Conservation (phyloP, 2,888 invertebrate species). For the Andrena bucephala region DNA sequence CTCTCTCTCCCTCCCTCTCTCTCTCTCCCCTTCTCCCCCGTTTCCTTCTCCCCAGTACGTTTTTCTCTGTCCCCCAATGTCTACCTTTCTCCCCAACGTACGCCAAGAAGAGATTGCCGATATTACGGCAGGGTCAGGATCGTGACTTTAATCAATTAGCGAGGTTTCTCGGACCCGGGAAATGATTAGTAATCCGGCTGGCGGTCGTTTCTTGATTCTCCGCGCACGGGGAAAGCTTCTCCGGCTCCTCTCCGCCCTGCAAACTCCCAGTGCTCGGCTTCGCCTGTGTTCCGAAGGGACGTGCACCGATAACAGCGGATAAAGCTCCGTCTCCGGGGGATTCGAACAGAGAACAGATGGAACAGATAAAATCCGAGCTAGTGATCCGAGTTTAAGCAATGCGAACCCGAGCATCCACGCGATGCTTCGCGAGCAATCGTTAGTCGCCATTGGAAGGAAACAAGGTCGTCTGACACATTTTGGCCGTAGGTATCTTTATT, state of each 20-base stretch:
- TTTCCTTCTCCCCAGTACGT: constrained; percentile 11
- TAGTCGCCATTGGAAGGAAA: background rate
- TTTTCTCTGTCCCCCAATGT: constrained; percentile 34
- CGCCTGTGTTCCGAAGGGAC: constrained; percentile 6
- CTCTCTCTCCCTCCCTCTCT: constrained; percentile 10
- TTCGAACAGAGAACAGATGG: background rate
- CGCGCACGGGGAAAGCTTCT: constrained; percentile 35
- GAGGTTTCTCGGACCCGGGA: constrained; percentile 83
- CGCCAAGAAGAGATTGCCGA: constrained; percentile 79
- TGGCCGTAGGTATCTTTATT: no score
- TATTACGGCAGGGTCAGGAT: constrained; percentile 82
- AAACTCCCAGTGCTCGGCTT: constrained; percentile 15
- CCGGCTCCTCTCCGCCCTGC: constrained; percentile 31
- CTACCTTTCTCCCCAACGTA: constrained; percentile 60
- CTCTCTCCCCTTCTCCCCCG: background rate
- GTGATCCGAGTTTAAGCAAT: background rate
- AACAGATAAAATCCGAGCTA: background rate
- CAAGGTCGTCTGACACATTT: no score
- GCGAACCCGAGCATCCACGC: background rate
- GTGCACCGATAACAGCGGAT: constrained; percentile 37
- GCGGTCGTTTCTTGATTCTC: constrained; percentile 64
- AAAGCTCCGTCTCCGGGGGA: constrained; percentile 42
- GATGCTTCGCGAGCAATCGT: background rate
- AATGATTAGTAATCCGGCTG: constrained; percentile 83
- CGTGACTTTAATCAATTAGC: constrained; percentile 85